Percentiles rank a stretch among this genome's conserved stretches.
These are phyloP conservation scores for Callithrix jacchus DNA, from an alignment of 2,113 vertebrate genomes.

Conservation along the genomic window DNA sequence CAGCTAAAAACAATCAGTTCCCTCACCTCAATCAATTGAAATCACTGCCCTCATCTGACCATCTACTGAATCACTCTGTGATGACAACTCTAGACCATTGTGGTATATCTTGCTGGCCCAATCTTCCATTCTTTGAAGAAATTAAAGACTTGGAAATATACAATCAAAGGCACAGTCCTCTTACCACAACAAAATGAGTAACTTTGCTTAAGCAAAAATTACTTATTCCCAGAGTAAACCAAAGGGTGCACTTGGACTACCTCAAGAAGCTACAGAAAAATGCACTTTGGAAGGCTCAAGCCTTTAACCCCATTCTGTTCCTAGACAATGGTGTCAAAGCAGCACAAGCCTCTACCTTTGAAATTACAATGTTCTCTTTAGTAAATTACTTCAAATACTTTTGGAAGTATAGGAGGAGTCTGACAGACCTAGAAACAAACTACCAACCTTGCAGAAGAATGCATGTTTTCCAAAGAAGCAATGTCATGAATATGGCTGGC, in stretches of 20 bases:
- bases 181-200: conserved; percentile 53
- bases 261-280: conserved; percentile 25
- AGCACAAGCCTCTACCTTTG: background rate
- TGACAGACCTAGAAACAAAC: background rate
- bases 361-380: background rate
- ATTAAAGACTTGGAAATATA: background rate
- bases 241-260: conserved; percentile 24
- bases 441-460: background rate
- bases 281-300: background rate
- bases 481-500: background rate
- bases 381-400: background rate
- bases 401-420: background rate
- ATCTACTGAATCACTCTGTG: conserved; percentile 50
- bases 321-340: background rate
- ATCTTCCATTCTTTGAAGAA: conserved; percentile 41
- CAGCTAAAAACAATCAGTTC: background rate
- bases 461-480: background rate
- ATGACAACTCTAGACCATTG: conserved; percentile 48
- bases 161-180: background rate
- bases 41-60: conserved; percentile 8
- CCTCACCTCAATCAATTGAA: background rate
- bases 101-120: background rate
- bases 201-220: conserved; percentile 35
- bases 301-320: background rate
- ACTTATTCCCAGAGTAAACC: background rate